Base-by-base conservation (phyloP, 2,113 vertebrate species). In the Sphaerodactylus townsendi region DNA sequence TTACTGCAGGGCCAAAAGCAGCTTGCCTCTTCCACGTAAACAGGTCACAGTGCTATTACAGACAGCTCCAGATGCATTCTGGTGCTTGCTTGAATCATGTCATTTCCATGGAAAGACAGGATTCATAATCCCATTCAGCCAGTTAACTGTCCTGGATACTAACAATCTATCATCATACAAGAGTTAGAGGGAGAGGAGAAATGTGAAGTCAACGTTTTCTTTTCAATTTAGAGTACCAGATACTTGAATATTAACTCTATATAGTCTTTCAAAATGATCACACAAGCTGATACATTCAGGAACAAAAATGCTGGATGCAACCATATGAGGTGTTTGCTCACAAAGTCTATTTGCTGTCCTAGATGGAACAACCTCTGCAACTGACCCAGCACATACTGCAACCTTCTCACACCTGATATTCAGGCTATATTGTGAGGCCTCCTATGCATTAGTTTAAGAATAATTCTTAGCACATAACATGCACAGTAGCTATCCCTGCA, bases 301-400 rank as follows among this genome's bases (percentile, higher is more conserved):
- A 33, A 50, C 41, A 85, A 17, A 76, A 39, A 53, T 33, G 65
- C 88, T 66, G 6, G 28, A 35, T 81, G 66, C 46, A 79, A 65
- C 87, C 85, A 82, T 74, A 44, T 81, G 86, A 83, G 84, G 90
- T 76, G 83, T 66, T 66, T 66, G 21, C 62, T 25, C 64, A n/a
- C 11, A 77, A 28, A 5, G 30, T 23, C 53, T 23, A 35, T 77
- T 56, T 39, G 23, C 33, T 19, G 33, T 59, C 50, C 37, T 35
- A 59, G 23, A n/a, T n/a, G n/a, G n/a, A 23, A 3, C 44, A 64
- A 62, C 23, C 44, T 62, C 65, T 66, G 79, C 71, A 84, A 74
- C 65, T 88, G 71, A 84, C 70, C 62, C 37, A 56, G 7, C 35
- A 70, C 59, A 30, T 25, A 72, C 41, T 77, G 44, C 83, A 39